Conservation (phyloP, 2,113 vertebrate species). For the Clarias magur region DNA sequence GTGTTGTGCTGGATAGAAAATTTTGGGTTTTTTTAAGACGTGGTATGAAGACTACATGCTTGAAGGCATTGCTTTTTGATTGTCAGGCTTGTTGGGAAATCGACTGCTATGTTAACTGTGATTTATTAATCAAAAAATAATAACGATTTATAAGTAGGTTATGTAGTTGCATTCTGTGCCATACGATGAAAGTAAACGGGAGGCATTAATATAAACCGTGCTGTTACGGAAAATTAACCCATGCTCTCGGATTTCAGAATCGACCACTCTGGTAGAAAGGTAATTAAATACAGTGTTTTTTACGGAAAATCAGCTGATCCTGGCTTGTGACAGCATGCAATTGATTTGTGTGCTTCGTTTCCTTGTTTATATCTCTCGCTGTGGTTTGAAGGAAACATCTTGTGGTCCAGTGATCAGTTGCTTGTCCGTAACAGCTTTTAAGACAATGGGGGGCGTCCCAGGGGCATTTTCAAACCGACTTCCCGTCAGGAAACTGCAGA, state of each 20-base stretch:
- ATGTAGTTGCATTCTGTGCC: not conserved
- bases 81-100: not conserved
- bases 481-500: constrained; percentile 74
- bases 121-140: not conserved
- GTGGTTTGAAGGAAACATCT: constrained; percentile 73
- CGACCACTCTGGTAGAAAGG: constrained; percentile 12
- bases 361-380: constrained; percentile 55
- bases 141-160: not conserved
- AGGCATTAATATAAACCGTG: not conserved
- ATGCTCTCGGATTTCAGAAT: not conserved
- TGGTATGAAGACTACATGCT: not conserved
- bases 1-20: constrained; percentile 69
- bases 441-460: constrained; percentile 73
- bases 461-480: constrained; percentile 61
- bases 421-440: constrained; percentile 59
- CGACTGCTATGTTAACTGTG: not conserved
- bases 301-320: constrained; percentile 5
- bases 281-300: constrained; percentile 25
- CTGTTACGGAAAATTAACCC: not conserved
- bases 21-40: constrained; percentile 33
- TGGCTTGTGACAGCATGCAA: constrained; percentile 17
- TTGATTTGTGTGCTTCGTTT: constrained; percentile 38
- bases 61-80: constrained; percentile 2
- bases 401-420: constrained; percentile 65
- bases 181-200: not conserved